These are phyloP conservation scores for Thinocorus orbignyianus DNA, from an alignment of 2,113 vertebrate genomes.

Conservation along the genomic window DNA sequence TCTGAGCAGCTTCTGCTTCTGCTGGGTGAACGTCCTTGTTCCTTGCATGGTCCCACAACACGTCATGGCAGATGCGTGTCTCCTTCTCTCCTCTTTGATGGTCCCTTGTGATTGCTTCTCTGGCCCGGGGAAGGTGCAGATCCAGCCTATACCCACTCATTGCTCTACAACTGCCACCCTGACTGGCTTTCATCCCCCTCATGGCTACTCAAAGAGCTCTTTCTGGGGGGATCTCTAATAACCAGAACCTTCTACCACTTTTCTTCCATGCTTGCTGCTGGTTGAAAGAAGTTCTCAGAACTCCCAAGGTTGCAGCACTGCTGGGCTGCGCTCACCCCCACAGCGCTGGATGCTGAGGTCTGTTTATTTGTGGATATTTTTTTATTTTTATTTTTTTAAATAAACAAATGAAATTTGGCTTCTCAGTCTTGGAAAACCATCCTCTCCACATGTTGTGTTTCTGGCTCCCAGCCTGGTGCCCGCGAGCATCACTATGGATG, in stretches of 20 bases:
- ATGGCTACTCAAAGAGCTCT: background rate
- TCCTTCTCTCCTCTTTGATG: background rate
- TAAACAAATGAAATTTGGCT: background rate
- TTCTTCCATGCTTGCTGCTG: background rate
- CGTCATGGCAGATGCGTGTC: rapidly evolving
- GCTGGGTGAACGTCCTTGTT: rapidly evolving
- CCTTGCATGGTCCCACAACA: background rate
- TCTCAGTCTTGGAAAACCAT: background rate
- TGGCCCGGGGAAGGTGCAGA: background rate
- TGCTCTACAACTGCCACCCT: background rate
- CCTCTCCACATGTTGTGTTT: background rate
- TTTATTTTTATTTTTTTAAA: background rate
- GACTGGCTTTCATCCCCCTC: background rate
- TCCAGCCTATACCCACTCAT: background rate
- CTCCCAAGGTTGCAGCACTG: background rate
- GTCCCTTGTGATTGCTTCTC: background rate
- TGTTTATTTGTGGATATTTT: background rate
- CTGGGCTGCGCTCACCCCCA: rapidly evolving
- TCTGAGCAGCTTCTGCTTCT: background rate
- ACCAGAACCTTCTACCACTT: background rate
- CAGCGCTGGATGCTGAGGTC: background rate
- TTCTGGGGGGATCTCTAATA: background rate
- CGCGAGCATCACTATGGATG: background rate
- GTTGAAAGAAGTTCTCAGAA: background rate
- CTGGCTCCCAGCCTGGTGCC: background rate